phyloP scores from a whole-genome alignment of 2,113 vertebrate genomes.

The Misgurnus anguillicaudatus region DNA sequence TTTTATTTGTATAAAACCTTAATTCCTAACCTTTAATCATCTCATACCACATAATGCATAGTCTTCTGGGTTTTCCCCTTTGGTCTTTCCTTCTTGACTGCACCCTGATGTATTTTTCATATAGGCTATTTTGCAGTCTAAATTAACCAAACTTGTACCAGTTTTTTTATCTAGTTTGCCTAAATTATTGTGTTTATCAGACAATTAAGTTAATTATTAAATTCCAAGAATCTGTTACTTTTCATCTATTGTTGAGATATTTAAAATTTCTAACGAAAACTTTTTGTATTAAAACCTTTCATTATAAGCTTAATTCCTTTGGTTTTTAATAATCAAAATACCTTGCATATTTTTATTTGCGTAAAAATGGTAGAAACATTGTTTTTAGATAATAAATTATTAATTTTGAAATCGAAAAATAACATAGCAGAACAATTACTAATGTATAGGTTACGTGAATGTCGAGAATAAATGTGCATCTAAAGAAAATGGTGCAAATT shows the following conservation, averaged over 20 bases:
- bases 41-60: slow-evolving; percentile 9
- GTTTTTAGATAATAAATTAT: neutral
- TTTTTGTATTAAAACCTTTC: neutral
- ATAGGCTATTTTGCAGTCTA: neutral
- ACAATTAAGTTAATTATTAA: neutral
- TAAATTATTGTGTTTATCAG: neutral
- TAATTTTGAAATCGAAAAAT: neutral
- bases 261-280: neutral
- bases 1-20: slow-evolving; percentile 20
- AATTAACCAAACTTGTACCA: neutral
- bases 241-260: neutral
- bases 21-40: slow-evolving; percentile 26
- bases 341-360: neutral
- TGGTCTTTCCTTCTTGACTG: neutral
- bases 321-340: neutral
- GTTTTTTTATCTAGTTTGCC: neutral
- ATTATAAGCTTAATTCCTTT: neutral
- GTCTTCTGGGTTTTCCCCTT: slow-evolving; percentile 20
- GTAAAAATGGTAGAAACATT: neutral
- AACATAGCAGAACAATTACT: neutral
- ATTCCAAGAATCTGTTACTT: neutral
- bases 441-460: neutral
- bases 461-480: neutral
- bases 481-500: neutral
- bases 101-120: neutral